Percentiles rank a stretch among this genome's conserved stretches.
Conservation (phyloP, 2,113 vertebrate genomes). For the Lasiurus cinereus region DNA sequence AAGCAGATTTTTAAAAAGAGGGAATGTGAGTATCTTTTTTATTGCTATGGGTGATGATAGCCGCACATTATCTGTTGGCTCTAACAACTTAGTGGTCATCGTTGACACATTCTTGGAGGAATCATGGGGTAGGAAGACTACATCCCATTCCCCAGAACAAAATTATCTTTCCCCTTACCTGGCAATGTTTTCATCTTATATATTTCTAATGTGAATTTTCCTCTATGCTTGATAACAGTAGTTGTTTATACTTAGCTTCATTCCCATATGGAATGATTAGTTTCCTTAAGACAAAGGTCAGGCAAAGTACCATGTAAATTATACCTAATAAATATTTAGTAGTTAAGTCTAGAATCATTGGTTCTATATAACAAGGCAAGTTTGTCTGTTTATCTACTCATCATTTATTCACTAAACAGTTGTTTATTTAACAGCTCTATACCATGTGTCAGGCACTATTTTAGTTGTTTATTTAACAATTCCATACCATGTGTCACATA, state of each 20-base stretch:
- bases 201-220: not conserved
- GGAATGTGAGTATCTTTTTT: not conserved
- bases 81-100: not conserved
- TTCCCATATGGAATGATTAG: not conserved
- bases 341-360: not conserved
- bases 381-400: not conserved
- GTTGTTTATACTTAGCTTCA: constrained; percentile 24
- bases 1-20: not conserved
- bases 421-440: not conserved
- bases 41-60: not conserved
- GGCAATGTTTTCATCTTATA: not conserved
- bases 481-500: not conserved
- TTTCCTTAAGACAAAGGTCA: constrained; percentile 28
- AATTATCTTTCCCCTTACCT: not conserved
- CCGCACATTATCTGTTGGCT: not conserved
- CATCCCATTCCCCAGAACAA: not conserved
- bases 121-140: not conserved
- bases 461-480: not conserved
- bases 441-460: not conserved
- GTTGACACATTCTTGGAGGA: not conserved
- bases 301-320: constrained; percentile 15
- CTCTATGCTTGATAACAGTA: not conserved
- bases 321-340: not conserved
- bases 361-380: not conserved
- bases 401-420: not conserved